phyloP scores from a whole-genome alignment of 64 coral and sea anemone genomes.

The Stichodactyla mertensii region DNA sequence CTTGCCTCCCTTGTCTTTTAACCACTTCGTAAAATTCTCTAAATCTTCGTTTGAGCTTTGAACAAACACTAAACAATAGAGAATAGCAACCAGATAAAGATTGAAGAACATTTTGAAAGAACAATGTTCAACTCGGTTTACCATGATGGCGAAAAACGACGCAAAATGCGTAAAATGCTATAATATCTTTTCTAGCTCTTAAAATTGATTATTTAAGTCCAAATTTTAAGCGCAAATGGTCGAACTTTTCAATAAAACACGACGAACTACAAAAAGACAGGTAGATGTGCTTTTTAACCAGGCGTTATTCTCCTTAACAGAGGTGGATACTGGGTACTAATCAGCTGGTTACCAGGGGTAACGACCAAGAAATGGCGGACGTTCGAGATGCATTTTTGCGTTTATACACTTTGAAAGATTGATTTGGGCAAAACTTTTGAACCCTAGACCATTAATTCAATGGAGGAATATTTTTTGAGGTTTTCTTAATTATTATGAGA shows the following conservation, averaged over 20 bases:
- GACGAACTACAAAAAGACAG: slow-evolving; percentile 3
- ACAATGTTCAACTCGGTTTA: not conserved
- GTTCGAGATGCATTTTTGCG: not conserved
- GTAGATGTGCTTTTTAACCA: slow-evolving; percentile 19
- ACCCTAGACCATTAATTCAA: not conserved
- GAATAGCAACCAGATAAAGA: not conserved
- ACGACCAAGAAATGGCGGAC: slow-evolving; percentile 5
- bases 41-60: slow-evolving; percentile 14
- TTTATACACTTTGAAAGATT: not conserved
- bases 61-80: slow-evolving; percentile 5
- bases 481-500: not conserved
- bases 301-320: not conserved
- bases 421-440: not conserved
- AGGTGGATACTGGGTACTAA: not conserved
- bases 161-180: not conserved
- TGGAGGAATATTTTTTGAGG: not conserved
- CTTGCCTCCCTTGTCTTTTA: slow-evolving; percentile 38
- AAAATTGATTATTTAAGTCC: not conserved
- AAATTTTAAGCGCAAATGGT: not conserved
- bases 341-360: slow-evolving; percentile 6
- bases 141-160: not conserved
- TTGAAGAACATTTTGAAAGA: not conserved
- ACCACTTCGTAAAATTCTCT: slow-evolving; percentile 43
- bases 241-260: not conserved
- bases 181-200: not conserved